Percentiles rank a stretch among this genome's conserved stretches.
phyloP scores from a whole-genome alignment of 2,888 invertebrate genomes.

The Heliconius aoede region DNA sequence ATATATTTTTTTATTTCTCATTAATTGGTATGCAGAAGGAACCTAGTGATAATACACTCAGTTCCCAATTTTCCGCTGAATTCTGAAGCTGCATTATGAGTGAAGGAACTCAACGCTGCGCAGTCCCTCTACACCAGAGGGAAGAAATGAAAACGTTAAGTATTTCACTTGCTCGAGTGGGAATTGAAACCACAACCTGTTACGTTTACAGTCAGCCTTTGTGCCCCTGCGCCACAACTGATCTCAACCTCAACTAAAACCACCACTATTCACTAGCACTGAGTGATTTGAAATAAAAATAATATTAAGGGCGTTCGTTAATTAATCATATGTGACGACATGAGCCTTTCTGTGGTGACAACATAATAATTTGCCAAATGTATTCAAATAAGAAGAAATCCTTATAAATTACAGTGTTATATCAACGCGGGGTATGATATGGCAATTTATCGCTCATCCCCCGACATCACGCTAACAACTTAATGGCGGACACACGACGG shows the following conservation, averaged over 20 bases:
- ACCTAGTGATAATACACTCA: no score
- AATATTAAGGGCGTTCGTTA: not conserved
- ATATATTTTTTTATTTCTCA: not conserved
- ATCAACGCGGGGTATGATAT: constrained; percentile 42
- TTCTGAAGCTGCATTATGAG: no score
- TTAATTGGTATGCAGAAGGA: not conserved
- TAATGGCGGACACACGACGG: constrained; percentile 73
- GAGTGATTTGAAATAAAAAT: not conserved
- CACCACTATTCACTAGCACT: not conserved
- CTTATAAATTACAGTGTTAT: constrained; percentile 37
- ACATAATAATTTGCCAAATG: constrained; percentile 39
- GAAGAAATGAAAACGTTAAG: no score
- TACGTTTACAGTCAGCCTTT: no score
- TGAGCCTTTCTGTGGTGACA: constrained; percentile 19
- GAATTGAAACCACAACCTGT: no score
- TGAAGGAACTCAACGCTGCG: no score
- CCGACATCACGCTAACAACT: constrained; percentile 58
- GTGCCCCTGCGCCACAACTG: no score
- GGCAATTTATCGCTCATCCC: constrained; percentile 53
- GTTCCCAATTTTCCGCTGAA: no score
- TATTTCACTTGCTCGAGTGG: no score
- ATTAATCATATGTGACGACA: constrained; percentile 22
- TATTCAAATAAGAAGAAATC: constrained; percentile 32
- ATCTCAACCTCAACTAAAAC: no score
- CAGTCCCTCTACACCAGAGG: no score